Evolutionary conservation across 2,797 vertebrate genomes (phyloP), one percentile per base, ranked within the genome.

Genomic region (Betta splendens): DNA sequence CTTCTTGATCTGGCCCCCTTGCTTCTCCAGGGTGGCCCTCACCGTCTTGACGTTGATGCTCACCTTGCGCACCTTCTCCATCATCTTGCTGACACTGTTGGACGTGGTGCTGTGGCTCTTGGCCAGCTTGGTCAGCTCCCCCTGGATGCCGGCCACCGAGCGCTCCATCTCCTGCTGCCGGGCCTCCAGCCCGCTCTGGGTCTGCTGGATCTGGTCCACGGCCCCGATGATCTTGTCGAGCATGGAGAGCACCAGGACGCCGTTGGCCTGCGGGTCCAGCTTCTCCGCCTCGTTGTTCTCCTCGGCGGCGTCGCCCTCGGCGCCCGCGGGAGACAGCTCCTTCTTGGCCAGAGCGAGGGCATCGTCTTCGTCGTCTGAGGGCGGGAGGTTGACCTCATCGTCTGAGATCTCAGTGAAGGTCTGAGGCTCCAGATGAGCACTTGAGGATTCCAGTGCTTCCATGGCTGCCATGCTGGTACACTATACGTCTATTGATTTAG

Each of bases 181-280:
- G 81, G 91, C 86, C 85, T 99, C 97, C 72, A 99, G 87, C 55
- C 95, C 94, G 0, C 84, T 92, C 85, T 99, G 97, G 62, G 96
- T 98, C 88, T 94, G 91, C 87, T 98, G 97, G 91, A 99, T 99
- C 92, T 98, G 95, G 92, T 99, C 96, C 76, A 99, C 97, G 0
- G 96, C 95, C 1, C 97, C 97, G 0, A 99, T 98, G 89, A 98
- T 98, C 89, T 98, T 98, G 91, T 99, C 97, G 44, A 99, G 92
- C 60, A 98, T 87, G 35, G 95, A 89, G 69, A 99, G 90, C 66
- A 99, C 96, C 92, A 97, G 90, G 64, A 98, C 96, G 0, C 97
- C 96, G 0, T 98, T 98, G 76, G 94, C 93, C 86, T 95, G 94
- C 1, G 52, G 60, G 79, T 97, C 95, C 0, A 83, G 7, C 73